Percentiles rank a stretch among this genome's conserved stretches.
Evolutionary conservation across 2,113 vertebrate genomes (phyloP).

Genomic region (Chamaea fasciata): DNA sequence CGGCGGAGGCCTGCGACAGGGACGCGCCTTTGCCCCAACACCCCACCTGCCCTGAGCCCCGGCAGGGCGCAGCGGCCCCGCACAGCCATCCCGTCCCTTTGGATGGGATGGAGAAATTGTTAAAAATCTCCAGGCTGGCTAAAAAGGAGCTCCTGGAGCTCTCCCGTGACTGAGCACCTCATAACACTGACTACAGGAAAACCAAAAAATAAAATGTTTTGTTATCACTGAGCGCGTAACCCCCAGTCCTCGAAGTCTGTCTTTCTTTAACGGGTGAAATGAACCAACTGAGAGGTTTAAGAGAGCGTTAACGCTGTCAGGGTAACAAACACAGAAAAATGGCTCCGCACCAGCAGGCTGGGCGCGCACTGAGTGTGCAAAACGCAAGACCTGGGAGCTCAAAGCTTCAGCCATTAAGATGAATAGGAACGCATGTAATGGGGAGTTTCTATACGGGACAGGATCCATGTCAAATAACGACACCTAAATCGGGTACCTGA

Average conservation of each 20-base stretch:
- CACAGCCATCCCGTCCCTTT: not conserved
- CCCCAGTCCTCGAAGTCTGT: not conserved
- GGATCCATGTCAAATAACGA: not conserved
- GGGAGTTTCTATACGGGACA: not conserved
- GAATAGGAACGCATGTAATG: not conserved
- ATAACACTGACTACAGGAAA: not conserved
- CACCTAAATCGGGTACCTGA: not conserved
- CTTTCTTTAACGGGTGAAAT: accelerated
- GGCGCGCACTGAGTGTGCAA: accelerated
- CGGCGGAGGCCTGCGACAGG: too few species aligned
- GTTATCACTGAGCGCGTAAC: not conserved
- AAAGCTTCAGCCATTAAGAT: not conserved
- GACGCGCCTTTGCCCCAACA: accelerated
- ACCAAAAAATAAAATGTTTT: not conserved
- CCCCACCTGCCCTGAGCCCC: accelerated
- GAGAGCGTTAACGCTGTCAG: not conserved
- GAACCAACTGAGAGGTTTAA: not conserved
- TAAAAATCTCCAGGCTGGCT: not conserved
- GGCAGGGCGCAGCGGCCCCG: not conserved
- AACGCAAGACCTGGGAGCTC: not conserved
- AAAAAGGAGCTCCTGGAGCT: not conserved
- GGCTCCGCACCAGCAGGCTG: not conserved
- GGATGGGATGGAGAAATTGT: too few species aligned
- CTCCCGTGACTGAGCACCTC: accelerated
- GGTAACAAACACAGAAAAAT: not conserved